Evolutionary conservation across 2,888 invertebrate species (phyloP).

Genomic region (Parnassius apollo): DNA sequence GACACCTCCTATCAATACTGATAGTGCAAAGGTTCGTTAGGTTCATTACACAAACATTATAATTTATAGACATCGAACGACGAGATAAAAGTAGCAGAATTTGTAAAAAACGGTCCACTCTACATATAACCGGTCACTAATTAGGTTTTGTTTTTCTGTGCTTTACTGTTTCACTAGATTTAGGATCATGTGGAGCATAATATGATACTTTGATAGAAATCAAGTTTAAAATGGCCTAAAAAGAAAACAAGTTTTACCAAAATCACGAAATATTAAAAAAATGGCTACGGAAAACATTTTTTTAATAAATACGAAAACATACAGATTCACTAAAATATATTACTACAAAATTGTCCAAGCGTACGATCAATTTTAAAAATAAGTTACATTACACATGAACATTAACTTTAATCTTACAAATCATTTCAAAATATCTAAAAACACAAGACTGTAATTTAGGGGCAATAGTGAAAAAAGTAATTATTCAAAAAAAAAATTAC

Average conservation of each 20-base stretch:
- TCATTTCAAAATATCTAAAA: too few species aligned
- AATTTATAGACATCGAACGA: conserved; percentile 7
- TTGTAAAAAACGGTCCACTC: conserved; percentile 25
- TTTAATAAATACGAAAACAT: too few species aligned
- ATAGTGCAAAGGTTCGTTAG: not conserved
- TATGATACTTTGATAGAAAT: conserved; percentile 17
- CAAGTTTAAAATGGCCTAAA: not conserved
- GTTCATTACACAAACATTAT: conserved; percentile 5
- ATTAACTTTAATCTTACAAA: too few species aligned
- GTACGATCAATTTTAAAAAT: not conserved
- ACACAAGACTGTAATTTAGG: too few species aligned
- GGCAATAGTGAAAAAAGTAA: too few species aligned
- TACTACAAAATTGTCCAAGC: not conserved
- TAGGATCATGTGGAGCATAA: conserved; percentile 16
- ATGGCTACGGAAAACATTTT: too few species aligned
- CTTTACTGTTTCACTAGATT: conserved; percentile 25
- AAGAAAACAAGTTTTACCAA: not conserved
- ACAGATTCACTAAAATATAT: not conserved
- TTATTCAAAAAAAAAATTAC: too few species aligned
- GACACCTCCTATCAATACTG: not conserved
- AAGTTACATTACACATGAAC: not conserved
- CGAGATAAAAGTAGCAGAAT: conserved; percentile 18
- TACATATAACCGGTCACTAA: conserved; percentile 27
- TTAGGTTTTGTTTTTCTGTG: conserved; percentile 20
- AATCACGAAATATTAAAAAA: too few species aligned